phyloP scores from a whole-genome alignment of 2,888 invertebrate genomes.

The Lysandra bellargus region DNA sequence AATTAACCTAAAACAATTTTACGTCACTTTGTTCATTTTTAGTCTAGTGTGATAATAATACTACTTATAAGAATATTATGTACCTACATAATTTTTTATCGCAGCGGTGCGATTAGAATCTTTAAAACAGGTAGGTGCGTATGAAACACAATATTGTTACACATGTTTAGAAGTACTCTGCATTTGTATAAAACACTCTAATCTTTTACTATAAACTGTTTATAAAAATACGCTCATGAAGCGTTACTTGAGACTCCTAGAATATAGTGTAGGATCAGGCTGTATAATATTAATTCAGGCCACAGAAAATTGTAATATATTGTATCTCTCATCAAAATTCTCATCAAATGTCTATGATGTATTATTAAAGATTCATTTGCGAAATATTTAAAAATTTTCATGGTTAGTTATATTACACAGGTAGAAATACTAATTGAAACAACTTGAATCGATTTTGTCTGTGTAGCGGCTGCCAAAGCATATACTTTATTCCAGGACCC shows the following conservation, averaged over 20 bases:
- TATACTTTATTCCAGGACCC: neutral
- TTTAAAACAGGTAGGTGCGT: neutral
- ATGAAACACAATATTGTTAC: constrained; percentile 1
- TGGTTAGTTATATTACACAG: neutral
- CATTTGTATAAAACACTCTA: neutral
- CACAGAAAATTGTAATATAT: too few species aligned
- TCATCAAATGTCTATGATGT: neutral
- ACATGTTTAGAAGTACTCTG: neutral
- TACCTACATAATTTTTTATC: too few species aligned
- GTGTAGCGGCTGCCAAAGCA: neutral
- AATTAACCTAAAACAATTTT: too few species aligned
- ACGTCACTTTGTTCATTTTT: too few species aligned
- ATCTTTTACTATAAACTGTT: constrained; percentile 16
- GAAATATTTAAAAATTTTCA: neutral
- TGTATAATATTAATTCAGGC: neutral
- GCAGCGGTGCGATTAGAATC: neutral
- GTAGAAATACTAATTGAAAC: neutral
- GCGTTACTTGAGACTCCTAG: constrained; percentile 9
- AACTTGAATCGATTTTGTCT: neutral
- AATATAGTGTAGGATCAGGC: neutral
- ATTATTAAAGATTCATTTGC: neutral
- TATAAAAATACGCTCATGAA: neutral
- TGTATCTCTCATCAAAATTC: too few species aligned
- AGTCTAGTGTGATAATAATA: too few species aligned
- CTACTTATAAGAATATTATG: too few species aligned